Evolutionary conservation across 2,113 vertebrate species (phyloP), one percentile per base, ranked within the genome.

Genomic region (Heterocephalus glaber): DNA sequence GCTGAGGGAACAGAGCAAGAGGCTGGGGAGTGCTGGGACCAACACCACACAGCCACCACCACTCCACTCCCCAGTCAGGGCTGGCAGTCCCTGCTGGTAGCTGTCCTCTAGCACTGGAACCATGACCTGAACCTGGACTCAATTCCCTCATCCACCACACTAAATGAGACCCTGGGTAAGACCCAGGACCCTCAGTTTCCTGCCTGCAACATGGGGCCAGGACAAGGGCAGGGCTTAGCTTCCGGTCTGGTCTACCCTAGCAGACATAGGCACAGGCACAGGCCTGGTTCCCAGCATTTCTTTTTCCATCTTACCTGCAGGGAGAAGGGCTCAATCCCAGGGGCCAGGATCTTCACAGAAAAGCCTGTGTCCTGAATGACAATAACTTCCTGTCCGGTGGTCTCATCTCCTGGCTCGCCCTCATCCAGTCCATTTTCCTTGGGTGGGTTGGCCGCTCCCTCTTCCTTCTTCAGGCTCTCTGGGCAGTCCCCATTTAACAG

Each of bases 331-430:
- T 99, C 99, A 1, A 99, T 99, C 20, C 99, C 99, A 0, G 99
- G 99, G 0, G 99, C 99, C 90, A 99, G 99, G 97, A 99, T 99
- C 98, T 99, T 99, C 92, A 99, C 99, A 0, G 99, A 99, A 97
- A 99, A 99, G 93, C 99, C 99, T 0, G 99, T 99, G 98, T 99
- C 99, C 98, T 99, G 99, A 96, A 99, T 99, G 96, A 99, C 99
- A 11, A 99, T 99, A 97, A 99, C 99, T 97, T 99, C 99, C 98
- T 99, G 99, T 95, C 99, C 99, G 0, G 99, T 99, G 11, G 99
- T 98, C 13, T 99, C 99, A 1, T 99, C 99, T 16, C 98, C 98
- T 0, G 97, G 97, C 3, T 99, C 99, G 0, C 96, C 60, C 85
- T 99, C 99, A 6, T 98, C 97, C 0, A 98, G 98, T 47, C 98